A percentile compares a stretch with the other conserved stretches of the same genome.
Conservation (phyloP, 2,797 vertebrate genomes). For the Halcyon badia region DNA sequence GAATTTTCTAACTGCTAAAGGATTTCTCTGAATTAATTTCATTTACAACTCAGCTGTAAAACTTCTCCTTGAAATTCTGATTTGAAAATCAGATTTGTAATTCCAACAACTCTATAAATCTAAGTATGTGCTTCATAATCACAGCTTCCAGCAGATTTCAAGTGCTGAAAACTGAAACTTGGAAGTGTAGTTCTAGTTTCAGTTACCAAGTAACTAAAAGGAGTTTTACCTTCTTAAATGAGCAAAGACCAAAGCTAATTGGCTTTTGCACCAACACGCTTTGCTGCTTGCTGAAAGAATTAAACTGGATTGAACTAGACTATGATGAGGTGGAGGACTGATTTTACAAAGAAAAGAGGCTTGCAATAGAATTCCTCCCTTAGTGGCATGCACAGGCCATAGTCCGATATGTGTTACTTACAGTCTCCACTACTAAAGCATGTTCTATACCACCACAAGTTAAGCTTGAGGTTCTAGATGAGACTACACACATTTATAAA, state of each 20-base stretch:
- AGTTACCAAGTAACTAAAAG: neutral
- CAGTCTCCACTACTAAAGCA: neutral
- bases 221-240: neutral
- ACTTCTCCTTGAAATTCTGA: neutral
- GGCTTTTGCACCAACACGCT: neutral
- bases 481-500: neutral
- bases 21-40: neutral
- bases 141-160: neutral
- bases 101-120: neutral
- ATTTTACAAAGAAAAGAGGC: constrained; percentile 21
- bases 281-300: neutral
- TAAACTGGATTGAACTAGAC: neutral
- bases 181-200: neutral
- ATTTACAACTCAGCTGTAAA: neutral
- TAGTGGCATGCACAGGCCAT: neutral
- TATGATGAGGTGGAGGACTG: neutral
- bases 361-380: neutral
- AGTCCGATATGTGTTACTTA: neutral
- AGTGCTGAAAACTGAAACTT: neutral
- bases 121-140: neutral
- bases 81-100: neutral
- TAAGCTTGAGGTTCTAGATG: neutral
- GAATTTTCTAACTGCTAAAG: neutral
- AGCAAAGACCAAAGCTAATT: constrained; percentile 5
- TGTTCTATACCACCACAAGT: neutral